Conservation (phyloP, 2,113 vertebrate genomes). For the Nerophis lumbriciformis region DNA sequence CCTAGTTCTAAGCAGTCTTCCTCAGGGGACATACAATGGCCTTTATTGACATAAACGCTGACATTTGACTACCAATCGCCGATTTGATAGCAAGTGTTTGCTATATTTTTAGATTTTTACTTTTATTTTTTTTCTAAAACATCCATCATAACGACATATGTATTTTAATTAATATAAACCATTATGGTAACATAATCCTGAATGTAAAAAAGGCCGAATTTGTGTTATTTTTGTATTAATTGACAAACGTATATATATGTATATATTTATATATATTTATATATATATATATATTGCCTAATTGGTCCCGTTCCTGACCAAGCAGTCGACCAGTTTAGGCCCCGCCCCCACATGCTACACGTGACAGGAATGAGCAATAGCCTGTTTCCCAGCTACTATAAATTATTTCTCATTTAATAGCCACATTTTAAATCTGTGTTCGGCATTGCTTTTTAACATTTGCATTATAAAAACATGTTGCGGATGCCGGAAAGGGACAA, state of each 20-base stretch:
- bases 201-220: too few relatives aligned
- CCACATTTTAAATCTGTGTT: too few relatives aligned
- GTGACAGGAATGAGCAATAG: constrained; percentile 45
- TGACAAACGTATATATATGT: constrained; percentile 29
- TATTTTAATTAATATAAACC: too few relatives aligned
- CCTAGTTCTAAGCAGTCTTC: constrained; percentile 39
- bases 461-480: too few relatives aligned
- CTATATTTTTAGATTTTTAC: too few relatives aligned
- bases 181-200: too few relatives aligned
- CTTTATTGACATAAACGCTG: constrained; percentile 36
- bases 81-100: not conserved
- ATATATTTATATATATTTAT: too few relatives aligned
- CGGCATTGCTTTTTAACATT: not conserved
- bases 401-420: not conserved
- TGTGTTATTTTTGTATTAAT: not conserved
- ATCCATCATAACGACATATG: too few relatives aligned
- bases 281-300: constrained; percentile 28
- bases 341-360: constrained; percentile 34
- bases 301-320: constrained; percentile 51
- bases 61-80: not conserved
- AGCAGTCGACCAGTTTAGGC: constrained; percentile 48
- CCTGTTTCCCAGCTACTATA: not conserved
- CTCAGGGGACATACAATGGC: constrained; percentile 44
- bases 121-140: too few relatives aligned
- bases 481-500: too few relatives aligned